phyloP scores from a whole-genome alignment of 2,888 invertebrate genomes.

The Hybos culiciformis region DNA sequence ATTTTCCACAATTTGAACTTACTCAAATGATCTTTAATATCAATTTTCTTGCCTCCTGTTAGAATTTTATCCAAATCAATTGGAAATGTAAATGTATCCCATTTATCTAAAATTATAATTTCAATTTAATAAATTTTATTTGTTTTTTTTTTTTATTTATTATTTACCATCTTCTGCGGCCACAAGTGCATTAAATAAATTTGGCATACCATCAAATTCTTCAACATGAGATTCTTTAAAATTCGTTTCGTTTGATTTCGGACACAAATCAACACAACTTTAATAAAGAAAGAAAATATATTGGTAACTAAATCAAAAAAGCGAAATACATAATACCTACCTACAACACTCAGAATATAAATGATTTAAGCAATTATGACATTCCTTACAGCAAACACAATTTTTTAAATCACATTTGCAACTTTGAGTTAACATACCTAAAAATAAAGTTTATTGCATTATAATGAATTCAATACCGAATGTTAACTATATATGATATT shows the following conservation, averaged over 20 bases:
- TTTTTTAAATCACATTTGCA: slow-evolving; percentile 90
- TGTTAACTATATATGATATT: too few relatives aligned
- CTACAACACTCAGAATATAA: slow-evolving; percentile 89
- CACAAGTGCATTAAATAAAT: slow-evolving; percentile 69
- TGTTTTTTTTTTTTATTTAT: too few relatives aligned
- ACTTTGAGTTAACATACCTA: slow-evolving; percentile 88
- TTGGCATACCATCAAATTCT: slow-evolving; percentile 67
- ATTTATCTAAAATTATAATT: too few relatives aligned
- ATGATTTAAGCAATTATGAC: slow-evolving; percentile 76
- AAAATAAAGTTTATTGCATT: too few relatives aligned
- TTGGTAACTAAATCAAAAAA: too few relatives aligned
- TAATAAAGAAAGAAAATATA: too few relatives aligned
- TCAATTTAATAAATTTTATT: too few relatives aligned
- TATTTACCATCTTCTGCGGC: slow-evolving; percentile 68
- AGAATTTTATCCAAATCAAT: slow-evolving; percentile 56
- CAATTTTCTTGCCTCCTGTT: slow-evolving; percentile 48
- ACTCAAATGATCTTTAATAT: slow-evolving; percentile 60
- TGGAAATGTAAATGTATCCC: slow-evolving; percentile 74
- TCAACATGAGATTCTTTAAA: slow-evolving; percentile 76
- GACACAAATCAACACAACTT: slow-evolving; percentile 68
- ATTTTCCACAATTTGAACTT: too few relatives aligned
- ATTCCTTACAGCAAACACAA: slow-evolving; percentile 90
- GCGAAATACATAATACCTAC: too few relatives aligned
- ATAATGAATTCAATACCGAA: too few relatives aligned
- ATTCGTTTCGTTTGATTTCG: slow-evolving; percentile 60